Base-by-base conservation (phyloP, 2,888 invertebrate genomes). In the Drosophila incognita region DNA sequence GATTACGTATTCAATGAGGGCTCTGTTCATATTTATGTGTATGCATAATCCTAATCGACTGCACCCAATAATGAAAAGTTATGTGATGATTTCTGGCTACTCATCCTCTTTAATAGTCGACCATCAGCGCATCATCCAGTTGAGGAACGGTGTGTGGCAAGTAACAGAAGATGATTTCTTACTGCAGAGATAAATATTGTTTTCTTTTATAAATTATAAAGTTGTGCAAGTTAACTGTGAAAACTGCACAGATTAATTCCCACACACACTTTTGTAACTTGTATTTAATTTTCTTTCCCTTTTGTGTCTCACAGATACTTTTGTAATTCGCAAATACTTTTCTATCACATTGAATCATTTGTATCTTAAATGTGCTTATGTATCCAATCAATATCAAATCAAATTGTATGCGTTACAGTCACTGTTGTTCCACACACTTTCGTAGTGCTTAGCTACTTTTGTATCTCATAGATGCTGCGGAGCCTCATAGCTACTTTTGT, bases 71-170 rank as follows among this genome's bases (percentile, higher is more conserved):
- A 84, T 74, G 67, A 82, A 76, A 75, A 74, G 60, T 81, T 77
- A 73, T 84, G 76, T 76, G 67, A 83, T 83, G 35, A 60, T 83
- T 83, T 84, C 72, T 78, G 82, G 79, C 82, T 78, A 87, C 75
- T 87, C 77, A 83, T 84, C 80, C 65, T 71, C 42, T 59, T 58
- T 49, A 13, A 63, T 54, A 49, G 62, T 18, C 15, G 38, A 56
- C 18, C 10, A 21, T 13, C 8, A 18, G 8, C n/a, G 21, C 7
- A 7, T 18, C 35, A 29, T 48, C 13, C 27, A 29, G 29, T 57
- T 40, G 29, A 15, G 40, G n/a, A 36, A 36, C 15, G 10, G 35
- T 24, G 24, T 68, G 42, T 24, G 40, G n/a, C 7, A 10, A 13
- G 2, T 18, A 4, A 4, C 3, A 29, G 13, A 33, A 38, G 38